phyloP scores from a whole-genome alignment of 2,113 vertebrate genomes.

The Heliornis fulica region DNA sequence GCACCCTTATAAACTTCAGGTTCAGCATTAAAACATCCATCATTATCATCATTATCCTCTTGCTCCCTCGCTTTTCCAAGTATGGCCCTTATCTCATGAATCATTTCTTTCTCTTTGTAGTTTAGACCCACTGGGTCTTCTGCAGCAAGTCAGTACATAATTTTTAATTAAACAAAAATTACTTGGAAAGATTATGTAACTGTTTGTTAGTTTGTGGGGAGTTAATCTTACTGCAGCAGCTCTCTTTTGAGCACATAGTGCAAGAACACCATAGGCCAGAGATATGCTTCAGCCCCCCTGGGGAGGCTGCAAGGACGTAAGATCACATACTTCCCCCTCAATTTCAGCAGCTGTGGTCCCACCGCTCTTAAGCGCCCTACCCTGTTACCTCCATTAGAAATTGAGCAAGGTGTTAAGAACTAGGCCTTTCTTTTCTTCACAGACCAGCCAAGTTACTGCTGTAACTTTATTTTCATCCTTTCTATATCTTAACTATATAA shows the following conservation, averaged over 20 bases:
- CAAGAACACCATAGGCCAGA: neutral
- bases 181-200: neutral
- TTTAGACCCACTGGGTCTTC: neutral
- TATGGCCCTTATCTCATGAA: neutral
- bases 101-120: neutral
- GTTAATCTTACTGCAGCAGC: neutral
- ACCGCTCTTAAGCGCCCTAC: neutral
- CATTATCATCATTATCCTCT: neutral
- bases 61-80: neutral
- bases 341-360: neutral
- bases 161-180: conserved; percentile 6
- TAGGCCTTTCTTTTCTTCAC: neutral
- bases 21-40: neutral
- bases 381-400: neutral
- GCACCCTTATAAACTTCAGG: neutral
- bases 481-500: neutral
- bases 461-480: neutral
- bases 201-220: neutral
- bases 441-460: neutral
- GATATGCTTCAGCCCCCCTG: neutral
- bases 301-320: neutral
- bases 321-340: neutral
- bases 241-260: neutral
- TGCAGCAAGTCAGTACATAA: neutral
- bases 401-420: neutral